Conservation (phyloP, 2,113 vertebrate genomes). For the Pangasianodon gigas region DNA sequence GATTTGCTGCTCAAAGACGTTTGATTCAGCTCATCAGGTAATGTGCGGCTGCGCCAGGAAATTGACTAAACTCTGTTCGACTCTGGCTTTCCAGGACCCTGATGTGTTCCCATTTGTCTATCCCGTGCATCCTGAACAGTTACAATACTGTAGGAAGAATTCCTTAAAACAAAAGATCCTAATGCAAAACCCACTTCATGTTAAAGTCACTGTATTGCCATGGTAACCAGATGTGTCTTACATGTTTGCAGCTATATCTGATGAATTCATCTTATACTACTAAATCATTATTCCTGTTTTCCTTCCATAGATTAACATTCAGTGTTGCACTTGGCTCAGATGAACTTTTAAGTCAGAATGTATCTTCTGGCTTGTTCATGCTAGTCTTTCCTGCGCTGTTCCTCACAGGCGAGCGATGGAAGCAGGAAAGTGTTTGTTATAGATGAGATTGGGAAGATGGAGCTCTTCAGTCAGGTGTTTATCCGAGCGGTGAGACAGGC, state of each 20-base stretch:
- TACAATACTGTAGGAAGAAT: not conserved
- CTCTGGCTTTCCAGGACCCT: not conserved
- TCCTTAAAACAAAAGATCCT: not conserved
- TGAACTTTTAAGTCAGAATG: not conserved
- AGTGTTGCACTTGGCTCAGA: not conserved
- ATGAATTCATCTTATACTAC: not conserved
- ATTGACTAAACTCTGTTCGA: not conserved
- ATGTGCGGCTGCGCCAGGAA: not conserved
- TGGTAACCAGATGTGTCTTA: not conserved
- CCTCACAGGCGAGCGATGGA: slow-evolving; percentile 68
- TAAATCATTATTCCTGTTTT: not conserved
- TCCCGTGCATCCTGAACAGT: not conserved
- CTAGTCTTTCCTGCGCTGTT: not conserved
- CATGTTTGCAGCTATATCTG: not conserved
- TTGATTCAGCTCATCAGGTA: not conserved
- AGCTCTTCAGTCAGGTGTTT: slow-evolving; percentile 92
- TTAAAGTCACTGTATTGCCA: not conserved
- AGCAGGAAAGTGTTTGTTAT: slow-evolving; percentile 81
- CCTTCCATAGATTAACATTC: not conserved
- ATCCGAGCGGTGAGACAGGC: slow-evolving; percentile 79
- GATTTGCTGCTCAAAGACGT: not conserved
- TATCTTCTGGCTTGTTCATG: not conserved
- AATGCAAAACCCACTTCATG: not conserved
- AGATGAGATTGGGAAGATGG: slow-evolving; percentile 97
- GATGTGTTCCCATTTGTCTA: not conserved